Evolutionary conservation across 2,888 invertebrate genomes (phyloP).

Genomic region (Lepidonotus clava): DNA sequence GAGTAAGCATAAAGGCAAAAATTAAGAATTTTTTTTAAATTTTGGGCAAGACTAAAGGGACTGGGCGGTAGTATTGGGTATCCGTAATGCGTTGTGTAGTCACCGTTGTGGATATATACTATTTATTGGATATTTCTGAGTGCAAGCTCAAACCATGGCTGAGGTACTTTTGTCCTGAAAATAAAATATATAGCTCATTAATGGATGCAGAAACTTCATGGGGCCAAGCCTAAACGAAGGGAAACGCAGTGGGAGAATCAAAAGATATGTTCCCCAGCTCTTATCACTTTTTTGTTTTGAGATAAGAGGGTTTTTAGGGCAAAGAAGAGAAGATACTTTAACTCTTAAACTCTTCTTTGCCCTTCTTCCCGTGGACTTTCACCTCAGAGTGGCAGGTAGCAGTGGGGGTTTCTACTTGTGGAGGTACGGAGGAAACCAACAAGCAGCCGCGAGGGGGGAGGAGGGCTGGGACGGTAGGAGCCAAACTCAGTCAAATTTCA

Average conservation of each 20-base stretch:
- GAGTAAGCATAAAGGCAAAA: slow-evolving; percentile 11
- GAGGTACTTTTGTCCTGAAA: slow-evolving; percentile 24
- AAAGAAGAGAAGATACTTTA: too few relatives aligned
- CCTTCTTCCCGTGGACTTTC: too few relatives aligned
- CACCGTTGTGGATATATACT: too few relatives aligned
- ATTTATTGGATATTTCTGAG: neutral
- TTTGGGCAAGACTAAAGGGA: too few relatives aligned
- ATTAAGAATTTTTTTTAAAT: neutral
- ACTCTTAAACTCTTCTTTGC: too few relatives aligned
- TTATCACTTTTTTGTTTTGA: too few relatives aligned
- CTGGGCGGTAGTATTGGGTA: too few relatives aligned
- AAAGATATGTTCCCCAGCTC: too few relatives aligned
- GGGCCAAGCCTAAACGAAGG: neutral
- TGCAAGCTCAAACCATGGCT: neutral
- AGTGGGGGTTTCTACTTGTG: slow-evolving; percentile 12
- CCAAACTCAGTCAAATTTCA: neutral
- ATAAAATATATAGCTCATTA: neutral
- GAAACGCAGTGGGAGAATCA: neutral
- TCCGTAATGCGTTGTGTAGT: too few relatives aligned
- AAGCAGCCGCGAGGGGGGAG: neutral
- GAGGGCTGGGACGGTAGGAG: neutral
- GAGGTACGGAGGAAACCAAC: neutral
- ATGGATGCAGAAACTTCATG: neutral
- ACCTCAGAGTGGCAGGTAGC: neutral
- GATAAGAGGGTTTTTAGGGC: too few relatives aligned